These are phyloP conservation scores for Megatriorchis doriae DNA, from an alignment of 2,113 vertebrate species.

Conservation along the genomic window DNA sequence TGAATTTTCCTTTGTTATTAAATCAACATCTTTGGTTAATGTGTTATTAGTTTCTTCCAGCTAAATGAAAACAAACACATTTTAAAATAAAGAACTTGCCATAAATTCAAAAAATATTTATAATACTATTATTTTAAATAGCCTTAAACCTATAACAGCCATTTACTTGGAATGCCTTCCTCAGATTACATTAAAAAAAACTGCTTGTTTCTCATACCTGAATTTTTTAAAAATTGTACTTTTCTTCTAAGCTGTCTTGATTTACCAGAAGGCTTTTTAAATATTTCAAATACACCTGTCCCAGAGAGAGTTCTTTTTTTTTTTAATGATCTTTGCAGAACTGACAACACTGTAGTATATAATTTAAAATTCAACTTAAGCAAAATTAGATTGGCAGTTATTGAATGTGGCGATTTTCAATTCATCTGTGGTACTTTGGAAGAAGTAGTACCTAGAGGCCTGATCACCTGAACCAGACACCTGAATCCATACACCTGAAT, in stretches of 20 bases:
- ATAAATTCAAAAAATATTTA: background rate
- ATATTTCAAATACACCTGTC: background rate
- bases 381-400: background rate
- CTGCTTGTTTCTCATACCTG: background rate
- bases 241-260: background rate
- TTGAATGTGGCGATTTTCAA: background rate
- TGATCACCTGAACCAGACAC: background rate
- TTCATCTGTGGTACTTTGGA: background rate
- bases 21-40: slow-evolving; percentile 92
- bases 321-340: background rate
- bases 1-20: slow-evolving; percentile 88
- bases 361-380: background rate
- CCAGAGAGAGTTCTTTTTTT: background rate
- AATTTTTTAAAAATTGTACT: background rate
- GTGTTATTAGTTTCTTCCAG: slow-evolving; percentile 92
- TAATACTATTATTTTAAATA: background rate
- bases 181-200: background rate
- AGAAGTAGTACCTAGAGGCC: background rate
- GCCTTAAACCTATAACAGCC: background rate
- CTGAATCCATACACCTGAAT: background rate
- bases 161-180: background rate
- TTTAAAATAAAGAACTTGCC: background rate
- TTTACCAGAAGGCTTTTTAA: background rate
- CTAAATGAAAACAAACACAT: slow-evolving; percentile 71
- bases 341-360: background rate